phyloP scores from a whole-genome alignment of 2,113 vertebrate species.

The Gobio gobio region DNA sequence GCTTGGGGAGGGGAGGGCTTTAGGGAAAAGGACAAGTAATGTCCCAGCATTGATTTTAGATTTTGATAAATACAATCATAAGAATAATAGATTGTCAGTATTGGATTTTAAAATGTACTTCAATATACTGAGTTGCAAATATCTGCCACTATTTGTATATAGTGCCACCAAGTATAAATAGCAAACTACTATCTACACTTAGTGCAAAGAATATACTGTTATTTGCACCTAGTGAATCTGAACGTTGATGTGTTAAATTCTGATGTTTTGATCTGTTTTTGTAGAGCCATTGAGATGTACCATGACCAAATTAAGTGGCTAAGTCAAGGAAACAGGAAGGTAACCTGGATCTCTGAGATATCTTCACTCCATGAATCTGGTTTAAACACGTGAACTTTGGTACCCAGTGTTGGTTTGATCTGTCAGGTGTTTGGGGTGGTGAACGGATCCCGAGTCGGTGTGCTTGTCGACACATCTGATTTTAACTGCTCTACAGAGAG shows the following conservation, averaged over 20 bases:
- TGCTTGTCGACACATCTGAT: conserved; percentile 74
- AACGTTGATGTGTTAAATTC: not conserved
- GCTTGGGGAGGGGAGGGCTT: too few species aligned
- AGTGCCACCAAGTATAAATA: too few species aligned
- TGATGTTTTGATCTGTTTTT: not conserved
- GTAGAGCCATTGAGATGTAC: conserved; percentile 75
- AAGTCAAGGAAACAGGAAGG: conserved; percentile 80
- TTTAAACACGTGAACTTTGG: not conserved
- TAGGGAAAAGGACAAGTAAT: too few species aligned
- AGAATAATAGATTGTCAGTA: too few species aligned
- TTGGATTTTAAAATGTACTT: too few species aligned
- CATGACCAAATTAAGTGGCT: conserved; percentile 79
- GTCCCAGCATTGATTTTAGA: too few species aligned
- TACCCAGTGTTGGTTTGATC: not conserved
- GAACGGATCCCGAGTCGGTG: conserved; percentile 73
- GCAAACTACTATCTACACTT: too few species aligned
- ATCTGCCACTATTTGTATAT: too few species aligned
- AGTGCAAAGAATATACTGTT: not conserved
- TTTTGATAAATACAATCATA: too few species aligned
- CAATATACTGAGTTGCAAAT: too few species aligned
- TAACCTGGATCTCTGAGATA: conserved; percentile 50
- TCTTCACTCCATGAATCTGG: not conserved
- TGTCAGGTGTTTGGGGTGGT: conserved; percentile 80
- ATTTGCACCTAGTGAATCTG: not conserved
- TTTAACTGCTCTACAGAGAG: conserved; percentile 58